Percentiles rank a stretch among this genome's conserved stretches.
Evolutionary conservation across 2,113 vertebrate species (phyloP).

Genomic region (Rhea americana): DNA sequence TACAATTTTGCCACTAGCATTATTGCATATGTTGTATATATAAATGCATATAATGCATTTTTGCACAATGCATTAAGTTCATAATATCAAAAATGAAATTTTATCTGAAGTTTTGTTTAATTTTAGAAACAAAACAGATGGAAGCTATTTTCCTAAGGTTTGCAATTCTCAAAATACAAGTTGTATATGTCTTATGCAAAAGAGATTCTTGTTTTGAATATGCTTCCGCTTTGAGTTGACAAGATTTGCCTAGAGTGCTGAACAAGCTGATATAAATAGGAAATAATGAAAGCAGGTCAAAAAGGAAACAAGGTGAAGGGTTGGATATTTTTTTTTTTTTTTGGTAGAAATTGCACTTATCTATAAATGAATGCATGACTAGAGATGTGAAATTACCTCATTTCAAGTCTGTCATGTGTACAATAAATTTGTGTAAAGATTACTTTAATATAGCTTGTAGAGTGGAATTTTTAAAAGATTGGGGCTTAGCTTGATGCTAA

Average conservation of each 20-base stretch:
- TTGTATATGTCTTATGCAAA: conserved; percentile 40
- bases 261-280: background rate
- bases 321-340: background rate
- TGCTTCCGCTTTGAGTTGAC: background rate
- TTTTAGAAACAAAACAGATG: conserved; percentile 15
- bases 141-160: background rate
- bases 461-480: background rate
- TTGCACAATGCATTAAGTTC: background rate
- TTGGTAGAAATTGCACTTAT: background rate
- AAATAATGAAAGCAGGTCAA: background rate
- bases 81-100: background rate
- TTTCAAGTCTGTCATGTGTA: too few relatives aligned
- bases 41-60: background rate
- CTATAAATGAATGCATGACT: background rate
- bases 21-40: background rate
- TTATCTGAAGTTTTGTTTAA: background rate
- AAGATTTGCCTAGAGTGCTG: conserved; percentile 30
- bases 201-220: conserved; percentile 8
- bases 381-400: background rate
- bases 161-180: background rate
- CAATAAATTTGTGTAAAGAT: background rate
- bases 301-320: background rate
- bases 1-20: background rate
- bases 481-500: background rate
- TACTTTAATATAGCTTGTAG: background rate